Percentiles rank a stretch among this genome's conserved stretches.
phyloP scores from a whole-genome alignment of 2,888 invertebrate species.

The Unio delphinus region DNA sequence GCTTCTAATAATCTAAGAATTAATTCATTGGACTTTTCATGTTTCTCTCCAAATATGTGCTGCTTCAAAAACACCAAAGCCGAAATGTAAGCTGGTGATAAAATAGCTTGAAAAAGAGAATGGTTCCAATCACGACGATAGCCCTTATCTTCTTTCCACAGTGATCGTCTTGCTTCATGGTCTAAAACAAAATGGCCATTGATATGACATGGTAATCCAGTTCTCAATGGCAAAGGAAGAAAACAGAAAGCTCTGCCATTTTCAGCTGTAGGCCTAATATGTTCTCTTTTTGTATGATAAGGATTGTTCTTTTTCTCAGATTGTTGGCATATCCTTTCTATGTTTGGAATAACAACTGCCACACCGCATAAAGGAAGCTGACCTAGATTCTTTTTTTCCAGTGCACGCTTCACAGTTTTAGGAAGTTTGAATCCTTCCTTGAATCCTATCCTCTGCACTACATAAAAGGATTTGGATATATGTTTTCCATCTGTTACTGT shows the following conservation, averaged over 20 bases:
- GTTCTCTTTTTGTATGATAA: not conserved
- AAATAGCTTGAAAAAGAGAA: constrained; percentile 35
- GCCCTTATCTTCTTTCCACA: constrained; percentile 33
- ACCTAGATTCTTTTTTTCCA: constrained; percentile 35
- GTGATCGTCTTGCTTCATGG: constrained; percentile 48
- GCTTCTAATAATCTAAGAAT: not conserved
- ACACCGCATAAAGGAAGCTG: constrained; percentile 45
- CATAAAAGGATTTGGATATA: constrained; percentile 3
- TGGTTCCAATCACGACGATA: constrained; percentile 55
- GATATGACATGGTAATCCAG: constrained; percentile 54
- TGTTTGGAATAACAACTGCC: constrained; percentile 18
- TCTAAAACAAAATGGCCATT: constrained; percentile 60
- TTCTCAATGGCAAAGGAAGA: constrained; percentile 52
- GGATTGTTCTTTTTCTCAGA: not conserved
- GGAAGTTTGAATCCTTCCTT: constrained; percentile 15
- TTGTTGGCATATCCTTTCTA: not conserved
- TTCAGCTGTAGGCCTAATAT: not conserved
- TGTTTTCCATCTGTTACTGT: constrained; percentile 2
- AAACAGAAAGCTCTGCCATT: constrained; percentile 47
- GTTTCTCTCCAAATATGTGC: not conserved
- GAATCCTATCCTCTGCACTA: constrained; percentile 14
- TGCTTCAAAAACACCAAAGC: constrained; percentile 17
- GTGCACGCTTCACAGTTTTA: constrained; percentile 30
- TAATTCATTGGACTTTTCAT: no score
- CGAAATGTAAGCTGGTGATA: constrained; percentile 52